Percentiles rank a stretch among this genome's conserved stretches.
Evolutionary conservation across 2,888 invertebrate species (phyloP).

Genomic region (Hartigia nigra): DNA sequence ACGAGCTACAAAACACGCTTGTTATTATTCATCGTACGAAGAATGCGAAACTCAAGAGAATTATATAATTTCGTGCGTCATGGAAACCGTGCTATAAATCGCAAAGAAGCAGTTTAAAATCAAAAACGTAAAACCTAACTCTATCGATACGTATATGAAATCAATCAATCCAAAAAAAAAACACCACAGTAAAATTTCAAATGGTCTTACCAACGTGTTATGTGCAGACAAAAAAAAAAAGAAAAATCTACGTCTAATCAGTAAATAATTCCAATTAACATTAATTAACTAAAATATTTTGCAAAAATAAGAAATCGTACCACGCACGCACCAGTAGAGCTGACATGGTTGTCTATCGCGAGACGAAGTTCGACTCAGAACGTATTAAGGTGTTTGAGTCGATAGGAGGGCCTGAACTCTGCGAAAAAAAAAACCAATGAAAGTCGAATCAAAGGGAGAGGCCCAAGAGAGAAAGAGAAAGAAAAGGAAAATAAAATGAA

Average conservation of each 20-base stretch:
- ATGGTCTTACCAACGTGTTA: not conserved
- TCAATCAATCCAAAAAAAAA: not conserved
- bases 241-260: too few species aligned
- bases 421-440: not conserved
- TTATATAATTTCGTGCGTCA: not conserved
- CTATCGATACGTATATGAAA: not conserved
- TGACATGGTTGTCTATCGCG: conserved; percentile 51
- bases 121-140: not conserved
- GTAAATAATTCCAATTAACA: not conserved
- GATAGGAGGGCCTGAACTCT: not conserved
- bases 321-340: conserved; percentile 52
- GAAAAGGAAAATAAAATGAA: not conserved
- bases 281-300: not conserved
- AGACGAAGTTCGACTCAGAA: conserved; percentile 30
- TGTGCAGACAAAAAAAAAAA: too few species aligned
- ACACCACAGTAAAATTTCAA: not conserved
- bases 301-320: conserved; percentile 35
- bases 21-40: not conserved
- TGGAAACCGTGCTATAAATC: not conserved
- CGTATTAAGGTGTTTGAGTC: conserved; percentile 36
- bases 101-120: not conserved
- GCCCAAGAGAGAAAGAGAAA: not conserved
- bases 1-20: not conserved
- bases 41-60: not conserved
- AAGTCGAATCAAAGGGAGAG: not conserved